Evolutionary conservation across 2,888 invertebrate genomes (phyloP).

Genomic region (Epistrophe eligans): DNA sequence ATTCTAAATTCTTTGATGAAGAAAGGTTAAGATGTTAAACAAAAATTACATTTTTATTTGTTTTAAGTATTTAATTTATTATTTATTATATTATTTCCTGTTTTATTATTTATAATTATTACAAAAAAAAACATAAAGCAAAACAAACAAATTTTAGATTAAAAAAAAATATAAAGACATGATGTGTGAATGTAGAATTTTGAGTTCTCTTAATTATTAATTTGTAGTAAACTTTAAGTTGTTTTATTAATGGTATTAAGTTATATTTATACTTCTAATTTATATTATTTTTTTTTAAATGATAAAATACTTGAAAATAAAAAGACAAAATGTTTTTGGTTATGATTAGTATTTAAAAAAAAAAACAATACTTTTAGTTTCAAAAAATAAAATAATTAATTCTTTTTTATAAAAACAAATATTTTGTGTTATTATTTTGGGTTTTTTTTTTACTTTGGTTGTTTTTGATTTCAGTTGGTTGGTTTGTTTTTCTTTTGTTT

Average conservation of each 20-base stretch:
- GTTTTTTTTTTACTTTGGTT: constrained; percentile 32
- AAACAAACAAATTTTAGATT: constrained; percentile 32
- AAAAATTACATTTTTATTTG: constrained; percentile 37
- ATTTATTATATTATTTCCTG: constrained; percentile 60
- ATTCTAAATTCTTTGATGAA: constrained; percentile 10
- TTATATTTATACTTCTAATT: constrained; percentile 67
- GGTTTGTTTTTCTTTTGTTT: background rate
- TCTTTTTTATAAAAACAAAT: constrained; percentile 64
- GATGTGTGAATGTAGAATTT: constrained; percentile 69
- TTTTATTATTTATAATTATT: constrained; percentile 66
- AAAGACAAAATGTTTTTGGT: constrained; percentile 65
- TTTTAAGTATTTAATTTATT: constrained; percentile 75
- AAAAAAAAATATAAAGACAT: constrained; percentile 25
- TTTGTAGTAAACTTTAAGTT: constrained; percentile 61
- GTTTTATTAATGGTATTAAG: constrained; percentile 72
- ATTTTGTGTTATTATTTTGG: constrained; percentile 48
- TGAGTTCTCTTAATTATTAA: constrained; percentile 48
- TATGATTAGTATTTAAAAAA: constrained; percentile 70
- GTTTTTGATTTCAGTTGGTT: constrained; percentile 6
- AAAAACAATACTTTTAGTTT: constrained; percentile 57
- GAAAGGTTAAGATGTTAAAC: constrained; percentile 4
- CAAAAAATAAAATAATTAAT: constrained; percentile 68
- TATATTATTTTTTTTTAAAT: constrained; percentile 57
- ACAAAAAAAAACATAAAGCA: constrained; percentile 36
- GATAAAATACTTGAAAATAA: constrained; percentile 34